These are phyloP conservation scores for Nibea albiflora DNA, from an alignment of 2,113 vertebrate species.

Conservation along the genomic window DNA sequence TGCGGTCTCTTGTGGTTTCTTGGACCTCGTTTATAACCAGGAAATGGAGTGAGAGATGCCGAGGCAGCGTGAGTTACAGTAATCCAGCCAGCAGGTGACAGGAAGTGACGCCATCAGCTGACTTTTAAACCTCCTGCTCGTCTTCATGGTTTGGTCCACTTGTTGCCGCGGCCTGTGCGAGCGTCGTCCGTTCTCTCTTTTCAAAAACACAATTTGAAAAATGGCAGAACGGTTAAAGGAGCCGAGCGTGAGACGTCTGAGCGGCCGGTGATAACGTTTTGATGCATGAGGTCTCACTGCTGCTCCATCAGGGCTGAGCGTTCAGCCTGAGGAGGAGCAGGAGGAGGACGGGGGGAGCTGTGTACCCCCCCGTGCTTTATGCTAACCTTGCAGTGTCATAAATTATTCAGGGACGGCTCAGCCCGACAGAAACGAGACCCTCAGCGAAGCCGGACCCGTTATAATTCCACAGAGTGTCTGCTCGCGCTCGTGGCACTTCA, in stretches of 20 bases:
- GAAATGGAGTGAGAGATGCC: too few species aligned
- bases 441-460: constrained; percentile 50
- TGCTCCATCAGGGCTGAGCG: background rate
- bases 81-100: too few species aligned
- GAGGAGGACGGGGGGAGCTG: background rate
- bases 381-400: constrained; percentile 65
- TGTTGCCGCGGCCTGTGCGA: background rate
- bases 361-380: constrained; percentile 28
- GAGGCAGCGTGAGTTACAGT: too few species aligned
- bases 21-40: too few species aligned
- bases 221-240: background rate
- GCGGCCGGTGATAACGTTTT: constrained; percentile 17
- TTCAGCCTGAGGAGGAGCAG: background rate
- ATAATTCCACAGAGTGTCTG: constrained; percentile 29
- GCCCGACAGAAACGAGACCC: constrained; percentile 61
- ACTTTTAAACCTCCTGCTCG: background rate
- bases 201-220: background rate
- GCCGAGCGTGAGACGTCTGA: constrained; percentile 2
- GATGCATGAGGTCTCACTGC: constrained; percentile 16
- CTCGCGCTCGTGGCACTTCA: background rate
- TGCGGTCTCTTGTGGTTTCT: too few species aligned
- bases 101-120: too few species aligned
- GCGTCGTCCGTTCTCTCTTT: background rate
- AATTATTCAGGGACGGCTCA: constrained; percentile 63
- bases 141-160: background rate